Evolutionary conservation across 2,888 invertebrate genomes (phyloP), one percentile per base, ranked within the genome.

Genomic region (Buathra laborator): DNA sequence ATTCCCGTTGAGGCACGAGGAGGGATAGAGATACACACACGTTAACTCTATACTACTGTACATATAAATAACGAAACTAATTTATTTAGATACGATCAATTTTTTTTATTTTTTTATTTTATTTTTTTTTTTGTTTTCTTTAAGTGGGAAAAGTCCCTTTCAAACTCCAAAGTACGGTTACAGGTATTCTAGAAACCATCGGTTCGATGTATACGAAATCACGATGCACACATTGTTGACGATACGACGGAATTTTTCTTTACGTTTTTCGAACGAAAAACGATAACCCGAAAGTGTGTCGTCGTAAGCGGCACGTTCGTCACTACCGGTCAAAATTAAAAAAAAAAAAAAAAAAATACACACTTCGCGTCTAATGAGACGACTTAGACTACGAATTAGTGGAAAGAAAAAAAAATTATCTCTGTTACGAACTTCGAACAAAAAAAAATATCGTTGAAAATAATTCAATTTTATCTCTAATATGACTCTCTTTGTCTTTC

Each of bases 51-150:
- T 62, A 66, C 66, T 32, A 81, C 62, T 87, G 86, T 87, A 87
- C 70, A 87, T 87, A 87, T 32, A 19, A 84, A 77, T 76, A 84
- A 74, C 53, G 66, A 83, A 83, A 86, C 75, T 86, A 82, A 87
- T 86, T 86, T 87, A 86, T 86, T 85, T 76, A 84, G 64, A 70
- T 81, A 79, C 51, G 53, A 71, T 70, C 19, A 70, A 70, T 43
- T 67, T 51, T 53, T 78, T 46, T 71, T 78, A 72, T 82, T 70
- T 79, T 74, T 77, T 79, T 66, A 19, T 76, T 51, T 62, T 86
- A 32, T 16, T 32, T 76, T 81, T 29, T 66, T 37, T 37, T 37
- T 37, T 9, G 32, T 32, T 37, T 37, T 37, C 37, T 3, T 24
- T 2, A 24, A 37, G 37, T 37, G 6, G 37, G 37, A 37, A 37